Evolutionary conservation across 1,140 invertebrate genomes (phyloP), one percentile per base, ranked within the genome.

Genomic region (Whitmania pigra): DNA sequence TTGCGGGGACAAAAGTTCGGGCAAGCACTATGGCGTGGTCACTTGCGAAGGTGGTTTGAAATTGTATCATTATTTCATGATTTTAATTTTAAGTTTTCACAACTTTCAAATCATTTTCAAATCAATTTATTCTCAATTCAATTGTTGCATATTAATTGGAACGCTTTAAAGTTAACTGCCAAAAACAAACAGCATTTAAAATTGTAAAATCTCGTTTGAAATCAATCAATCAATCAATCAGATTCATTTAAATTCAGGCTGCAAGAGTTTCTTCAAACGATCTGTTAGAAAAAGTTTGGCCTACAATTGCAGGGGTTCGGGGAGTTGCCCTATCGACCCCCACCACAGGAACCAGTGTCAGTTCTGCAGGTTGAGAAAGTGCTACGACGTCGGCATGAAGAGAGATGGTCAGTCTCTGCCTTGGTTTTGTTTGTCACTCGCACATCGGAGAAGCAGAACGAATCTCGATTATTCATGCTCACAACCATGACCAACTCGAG

Each of bases 11-110:
- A 98, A 98, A 84, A 93, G 90, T 78, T 94, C 91, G 76, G 95
- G 95, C 73, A 98, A 98, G 84, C 95, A 98, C 84, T 99, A 99
- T 84, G 94, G 94, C 82, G 94, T 97, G 85, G 97, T 96, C 85
- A 97, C 94, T 69, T 97, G 95, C 83, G 95, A 98, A 89, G 93
- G 69, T 63, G 31, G 31, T 36, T 36, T 36, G 31, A 36, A 6
- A 36, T 63, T 25, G 11, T 25, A 25, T 25, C 9, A 60, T 60
- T 22, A 27, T 7, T 60, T n/a, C 9, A 63, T 63, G 20, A 63
- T 25, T 63, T 63, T 0, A 63, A 63, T 25, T 63, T 63, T 63
- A 17, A 25, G 9, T 2, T 11, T 63, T 63, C 15, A 7, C 11
- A 49, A 49, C 15, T 15, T 49, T 49, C 15, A 43, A 43, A 43